Percentiles rank a stretch among this genome's conserved stretches.
Evolutionary conservation across 2,797 vertebrate genomes (phyloP).

Genomic region (Pristis pectinata): DNA sequence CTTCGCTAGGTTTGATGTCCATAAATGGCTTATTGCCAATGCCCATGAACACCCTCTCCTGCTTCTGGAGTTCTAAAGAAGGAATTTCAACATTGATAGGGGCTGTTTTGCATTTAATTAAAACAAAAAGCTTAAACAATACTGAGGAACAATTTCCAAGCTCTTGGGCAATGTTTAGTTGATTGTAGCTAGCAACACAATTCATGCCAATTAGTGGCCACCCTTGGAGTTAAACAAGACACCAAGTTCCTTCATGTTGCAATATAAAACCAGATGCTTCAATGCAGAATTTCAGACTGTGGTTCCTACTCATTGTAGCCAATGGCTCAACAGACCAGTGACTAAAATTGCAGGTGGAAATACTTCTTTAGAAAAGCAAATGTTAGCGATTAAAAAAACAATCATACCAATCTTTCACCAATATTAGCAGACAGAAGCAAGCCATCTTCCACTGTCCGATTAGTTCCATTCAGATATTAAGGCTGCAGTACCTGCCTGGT

Average conservation of each 20-base stretch:
- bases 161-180: background rate
- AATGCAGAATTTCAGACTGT: background rate
- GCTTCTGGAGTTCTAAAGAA: constrained; percentile 66
- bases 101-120: constrained; percentile 9
- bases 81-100: constrained; percentile 35
- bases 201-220: constrained; percentile 25
- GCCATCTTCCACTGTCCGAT: background rate
- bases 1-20: constrained; percentile 73
- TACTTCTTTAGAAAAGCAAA: background rate
- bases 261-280: background rate
- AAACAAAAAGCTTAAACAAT: background rate
- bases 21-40: constrained; percentile 74
- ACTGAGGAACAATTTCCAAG: background rate
- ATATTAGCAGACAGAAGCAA: background rate
- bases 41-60: constrained; percentile 72
- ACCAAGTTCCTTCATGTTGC: background rate
- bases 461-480: background rate
- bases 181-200: background rate
- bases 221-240: constrained; percentile 12
- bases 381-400: background rate
- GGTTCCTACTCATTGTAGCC: background rate
- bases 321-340: background rate
- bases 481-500: too few species aligned
- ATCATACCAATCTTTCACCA: background rate
- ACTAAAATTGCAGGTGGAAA: background rate